Evolutionary conservation across 2,888 invertebrate species (phyloP).

Genomic region (Melipona bicolor): DNA sequence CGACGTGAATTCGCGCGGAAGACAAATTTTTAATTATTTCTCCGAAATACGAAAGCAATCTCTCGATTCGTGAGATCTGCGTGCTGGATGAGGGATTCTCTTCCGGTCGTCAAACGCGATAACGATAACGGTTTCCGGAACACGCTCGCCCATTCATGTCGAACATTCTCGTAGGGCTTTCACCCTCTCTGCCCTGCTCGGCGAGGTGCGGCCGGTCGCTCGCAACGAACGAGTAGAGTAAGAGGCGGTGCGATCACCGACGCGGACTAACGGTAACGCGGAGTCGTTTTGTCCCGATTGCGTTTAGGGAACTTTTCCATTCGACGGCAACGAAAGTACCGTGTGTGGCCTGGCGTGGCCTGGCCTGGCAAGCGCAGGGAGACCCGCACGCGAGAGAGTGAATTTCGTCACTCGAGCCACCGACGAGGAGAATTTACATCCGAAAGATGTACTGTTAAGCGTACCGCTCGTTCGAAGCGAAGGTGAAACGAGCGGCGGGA

Average conservation of each 20-base stretch:
- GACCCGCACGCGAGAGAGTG: slow-evolving; percentile 64
- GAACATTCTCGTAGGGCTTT: slow-evolving; percentile 61
- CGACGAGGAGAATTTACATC: slow-evolving; percentile 57
- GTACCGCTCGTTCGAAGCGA: slow-evolving; percentile 36
- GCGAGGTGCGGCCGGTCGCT: background rate
- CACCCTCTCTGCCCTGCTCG: slow-evolving; percentile 46
- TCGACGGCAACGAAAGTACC: slow-evolving; percentile 72
- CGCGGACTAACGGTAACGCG: slow-evolving; percentile 71
- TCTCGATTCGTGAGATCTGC: background rate
- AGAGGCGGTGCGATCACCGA: slow-evolving; percentile 41
- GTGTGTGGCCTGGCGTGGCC: background rate
- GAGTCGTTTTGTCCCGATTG: slow-evolving; percentile 73
- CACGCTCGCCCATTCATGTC: slow-evolving; percentile 64
- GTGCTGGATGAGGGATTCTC: slow-evolving; percentile 1
- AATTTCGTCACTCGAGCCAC: slow-evolving; percentile 65
- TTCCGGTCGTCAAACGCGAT: slow-evolving; percentile 47
- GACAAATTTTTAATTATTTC: slow-evolving; percentile 6
- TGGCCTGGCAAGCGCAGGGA: slow-evolving; percentile 46
- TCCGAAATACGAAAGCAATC: background rate
- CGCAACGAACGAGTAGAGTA: background rate
- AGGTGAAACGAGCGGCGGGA: slow-evolving; percentile 45
- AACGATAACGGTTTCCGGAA: slow-evolving; percentile 66
- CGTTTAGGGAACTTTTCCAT: slow-evolving; percentile 77
- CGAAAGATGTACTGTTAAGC: slow-evolving; percentile 50
- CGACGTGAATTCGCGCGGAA: too few species aligned